phyloP scores from a whole-genome alignment of 2,888 invertebrate genomes.

The Chaitophorus viminalis region DNA sequence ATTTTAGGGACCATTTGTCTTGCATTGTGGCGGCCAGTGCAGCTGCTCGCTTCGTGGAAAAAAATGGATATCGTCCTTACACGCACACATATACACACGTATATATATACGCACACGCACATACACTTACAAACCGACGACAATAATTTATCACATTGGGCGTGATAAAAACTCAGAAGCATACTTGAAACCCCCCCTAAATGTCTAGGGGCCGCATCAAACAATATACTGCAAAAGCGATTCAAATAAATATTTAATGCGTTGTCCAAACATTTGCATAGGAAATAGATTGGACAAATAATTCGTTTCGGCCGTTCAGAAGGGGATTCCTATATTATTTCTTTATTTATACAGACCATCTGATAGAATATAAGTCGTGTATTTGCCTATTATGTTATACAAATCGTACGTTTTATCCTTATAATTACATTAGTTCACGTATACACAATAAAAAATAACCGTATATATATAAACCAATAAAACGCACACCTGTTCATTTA shows the following conservation, averaged over 20 bases:
- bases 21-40: conserved; percentile 58
- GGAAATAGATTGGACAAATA: conserved; percentile 45
- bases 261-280: conserved; percentile 59
- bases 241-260: conserved; percentile 50
- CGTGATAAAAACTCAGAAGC: conserved; percentile 52
- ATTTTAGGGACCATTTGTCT: conserved; percentile 60
- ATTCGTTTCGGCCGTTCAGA: conserved; percentile 23
- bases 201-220: conserved; percentile 4
- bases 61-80: conserved; percentile 53
- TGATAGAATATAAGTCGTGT: background rate
- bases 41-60: conserved; percentile 60
- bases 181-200: conserved; percentile 42
- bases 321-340: background rate
- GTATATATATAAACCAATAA: background rate
- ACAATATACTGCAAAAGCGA: conserved; percentile 40
- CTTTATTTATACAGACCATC: background rate
- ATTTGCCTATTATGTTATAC: background rate
- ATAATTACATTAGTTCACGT: conserved; percentile 42
- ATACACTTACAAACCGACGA: conserved; percentile 14
- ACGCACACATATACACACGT: background rate
- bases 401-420: conserved; percentile 3
- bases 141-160: conserved; percentile 61
- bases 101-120: background rate
- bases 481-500: conserved; percentile 9
- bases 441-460: background rate